Percentiles rank a stretch among this genome's conserved stretches.
Conservation (phyloP, 2,113 vertebrate species). For the Pollimyrus isidori region DNA sequence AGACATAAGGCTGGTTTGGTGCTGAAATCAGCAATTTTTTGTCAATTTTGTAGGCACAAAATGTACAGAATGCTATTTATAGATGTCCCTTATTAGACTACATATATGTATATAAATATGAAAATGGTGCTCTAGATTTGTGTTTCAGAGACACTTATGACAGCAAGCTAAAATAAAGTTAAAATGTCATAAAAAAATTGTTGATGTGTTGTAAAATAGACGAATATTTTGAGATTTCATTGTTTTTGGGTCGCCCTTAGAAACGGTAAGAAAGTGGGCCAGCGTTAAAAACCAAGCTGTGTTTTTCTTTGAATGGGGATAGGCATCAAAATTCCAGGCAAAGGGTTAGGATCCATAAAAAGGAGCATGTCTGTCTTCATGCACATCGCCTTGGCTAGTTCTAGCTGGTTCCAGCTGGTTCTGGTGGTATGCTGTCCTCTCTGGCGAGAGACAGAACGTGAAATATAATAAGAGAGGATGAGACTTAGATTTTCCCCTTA, state of each 20-base stretch:
- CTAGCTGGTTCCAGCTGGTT: not conserved
- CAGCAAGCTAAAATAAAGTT: not conserved
- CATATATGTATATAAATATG: not conserved
- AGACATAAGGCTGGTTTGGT: not conserved
- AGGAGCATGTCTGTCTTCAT: not conserved
- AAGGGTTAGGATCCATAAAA: not conserved
- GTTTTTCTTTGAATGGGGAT: not conserved
- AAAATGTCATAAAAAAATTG: not conserved
- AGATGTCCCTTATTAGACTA: not conserved
- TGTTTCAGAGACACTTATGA: not conserved
- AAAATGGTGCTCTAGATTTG: not conserved
- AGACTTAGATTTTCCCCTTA: not conserved
- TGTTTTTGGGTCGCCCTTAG: not conserved
- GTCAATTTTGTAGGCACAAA: not conserved
- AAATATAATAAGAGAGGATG: not conserved
- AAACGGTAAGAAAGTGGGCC: not conserved
- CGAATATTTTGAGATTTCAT: not conserved
- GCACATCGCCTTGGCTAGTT: not conserved
- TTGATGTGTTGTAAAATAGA: not conserved
- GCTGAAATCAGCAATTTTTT: conserved; percentile 1
- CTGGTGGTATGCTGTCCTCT: not conserved
- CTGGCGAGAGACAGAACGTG: not conserved
- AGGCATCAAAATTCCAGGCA: not conserved
- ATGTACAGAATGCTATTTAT: not conserved
- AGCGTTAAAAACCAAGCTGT: not conserved